Percentiles rank a stretch among this genome's conserved stretches.
Evolutionary conservation across 2,113 vertebrate species (phyloP).

Genomic region (Actinemys pallida): DNA sequence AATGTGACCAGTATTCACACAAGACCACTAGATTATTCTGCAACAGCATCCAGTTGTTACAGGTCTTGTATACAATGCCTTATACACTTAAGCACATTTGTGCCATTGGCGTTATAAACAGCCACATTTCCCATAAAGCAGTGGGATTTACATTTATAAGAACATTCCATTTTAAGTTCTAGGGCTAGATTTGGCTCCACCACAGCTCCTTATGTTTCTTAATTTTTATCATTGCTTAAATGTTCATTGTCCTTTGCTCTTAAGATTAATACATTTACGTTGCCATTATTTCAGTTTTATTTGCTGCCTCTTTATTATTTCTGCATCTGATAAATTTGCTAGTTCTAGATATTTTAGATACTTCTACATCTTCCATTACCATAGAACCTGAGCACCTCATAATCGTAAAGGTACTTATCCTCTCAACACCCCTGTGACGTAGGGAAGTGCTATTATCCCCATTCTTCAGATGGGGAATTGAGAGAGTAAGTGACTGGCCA

Average conservation of each 20-base stretch:
- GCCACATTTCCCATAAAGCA: not conserved
- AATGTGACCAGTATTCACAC: not conserved
- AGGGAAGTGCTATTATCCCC: not conserved
- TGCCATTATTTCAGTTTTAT: not conserved
- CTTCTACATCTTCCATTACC: not conserved
- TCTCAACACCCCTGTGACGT: constrained; percentile 5
- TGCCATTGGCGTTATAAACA: not conserved
- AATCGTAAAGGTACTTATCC: not conserved
- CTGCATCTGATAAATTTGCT: constrained; percentile 25
- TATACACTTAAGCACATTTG: not conserved
- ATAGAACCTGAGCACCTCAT: constrained; percentile 3
- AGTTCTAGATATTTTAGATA: constrained; percentile 9
- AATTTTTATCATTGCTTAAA: not conserved
- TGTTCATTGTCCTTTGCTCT: not conserved
- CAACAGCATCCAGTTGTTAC: not conserved
- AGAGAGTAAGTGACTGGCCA: not conserved
- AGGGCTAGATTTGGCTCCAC: not conserved
- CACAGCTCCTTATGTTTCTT: not conserved
- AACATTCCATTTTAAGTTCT: not conserved
- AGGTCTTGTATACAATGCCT: not conserved
- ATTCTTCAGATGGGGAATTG: not conserved
- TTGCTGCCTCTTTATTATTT: not conserved
- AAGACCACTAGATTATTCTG: not conserved
- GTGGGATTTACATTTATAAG: not conserved
- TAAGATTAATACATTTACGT: constrained; percentile 24